Evolutionary conservation across 2,888 invertebrate species (phyloP).

Genomic region (Petrolisthes manimaculis): DNA sequence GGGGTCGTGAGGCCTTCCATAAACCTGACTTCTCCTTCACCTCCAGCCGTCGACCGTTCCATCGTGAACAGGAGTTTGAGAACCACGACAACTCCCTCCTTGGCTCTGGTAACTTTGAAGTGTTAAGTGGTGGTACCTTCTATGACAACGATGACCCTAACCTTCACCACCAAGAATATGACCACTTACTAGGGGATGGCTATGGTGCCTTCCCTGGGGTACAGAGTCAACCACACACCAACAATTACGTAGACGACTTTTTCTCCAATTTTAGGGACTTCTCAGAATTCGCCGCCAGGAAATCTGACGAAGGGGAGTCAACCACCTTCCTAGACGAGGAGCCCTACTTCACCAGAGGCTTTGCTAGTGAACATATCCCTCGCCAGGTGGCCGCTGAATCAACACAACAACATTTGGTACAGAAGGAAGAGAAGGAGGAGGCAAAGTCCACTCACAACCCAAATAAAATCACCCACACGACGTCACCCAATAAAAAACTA

Average conservation of each 20-base stretch:
- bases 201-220: slow-evolving; percentile 45
- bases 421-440: no score
- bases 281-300: slow-evolving; percentile 65
- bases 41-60: slow-evolving; percentile 28
- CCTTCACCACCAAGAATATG: slow-evolving; percentile 44
- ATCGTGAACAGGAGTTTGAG: slow-evolving; percentile 41
- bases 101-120: slow-evolving; percentile 66
- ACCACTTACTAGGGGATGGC: slow-evolving; percentile 53
- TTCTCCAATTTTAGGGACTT: slow-evolving; percentile 66
- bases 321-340: slow-evolving; percentile 23
- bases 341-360: slow-evolving; percentile 28
- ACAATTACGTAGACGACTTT: slow-evolving; percentile 64
- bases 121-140: slow-evolving; percentile 66
- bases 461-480: not conserved
- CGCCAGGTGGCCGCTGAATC: slow-evolving; percentile 8
- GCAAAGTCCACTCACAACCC: not conserved
- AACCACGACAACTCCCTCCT: slow-evolving; percentile 60
- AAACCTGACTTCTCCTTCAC: slow-evolving; percentile 38
- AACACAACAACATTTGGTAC: not conserved
- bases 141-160: slow-evolving; percentile 58
- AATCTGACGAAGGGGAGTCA: slow-evolving; percentile 46
- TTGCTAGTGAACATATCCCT: slow-evolving; percentile 50
- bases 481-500: not conserved
- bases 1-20: slow-evolving; percentile 29
- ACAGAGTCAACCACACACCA: slow-evolving; percentile 33